Percentiles rank a stretch among this genome's conserved stretches.
phyloP scores from a whole-genome alignment of 1,140 invertebrate genomes.

The Pemphigus obesinymphae region DNA sequence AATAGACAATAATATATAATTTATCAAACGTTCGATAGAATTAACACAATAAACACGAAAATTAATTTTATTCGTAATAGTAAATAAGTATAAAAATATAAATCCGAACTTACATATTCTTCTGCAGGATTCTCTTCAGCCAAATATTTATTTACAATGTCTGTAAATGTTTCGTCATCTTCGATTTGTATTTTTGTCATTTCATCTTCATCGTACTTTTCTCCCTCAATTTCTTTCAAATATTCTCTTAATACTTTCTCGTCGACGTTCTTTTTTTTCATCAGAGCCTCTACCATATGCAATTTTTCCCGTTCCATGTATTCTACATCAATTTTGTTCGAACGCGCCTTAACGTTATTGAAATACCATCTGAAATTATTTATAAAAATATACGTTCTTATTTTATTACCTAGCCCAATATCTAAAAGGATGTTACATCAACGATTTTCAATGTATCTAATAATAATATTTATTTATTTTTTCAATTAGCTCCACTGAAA shows the following conservation, averaged over 20 bases:
- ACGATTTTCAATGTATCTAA: too few relatives aligned
- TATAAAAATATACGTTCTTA: not conserved
- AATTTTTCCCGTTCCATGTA: not conserved
- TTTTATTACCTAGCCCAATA: too few relatives aligned
- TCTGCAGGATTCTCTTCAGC: not conserved
- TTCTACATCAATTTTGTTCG: not conserved
- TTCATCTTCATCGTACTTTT: not conserved
- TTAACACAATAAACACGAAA: too few relatives aligned
- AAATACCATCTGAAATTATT: slow-evolving; percentile 26
- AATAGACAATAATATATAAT: too few relatives aligned
- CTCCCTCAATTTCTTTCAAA: not conserved
- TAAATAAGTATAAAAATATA: not conserved
- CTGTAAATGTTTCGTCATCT: not conserved
- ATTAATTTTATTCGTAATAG: too few relatives aligned
- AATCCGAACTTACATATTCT: not conserved
- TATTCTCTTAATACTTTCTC: slow-evolving; percentile 3
- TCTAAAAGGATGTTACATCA: too few relatives aligned
- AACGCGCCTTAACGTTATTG: not conserved
- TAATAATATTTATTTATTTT: too few relatives aligned
- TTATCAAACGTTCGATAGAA: too few relatives aligned
- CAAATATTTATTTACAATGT: not conserved
- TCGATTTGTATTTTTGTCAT: not conserved
- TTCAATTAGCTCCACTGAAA: too few relatives aligned
- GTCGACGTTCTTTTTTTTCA: slow-evolving; percentile 27
- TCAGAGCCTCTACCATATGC: not conserved